These are phyloP conservation scores for Octonoba sinensis DNA, from an alignment of 2,888 invertebrate genomes.

Conservation along the genomic window DNA sequence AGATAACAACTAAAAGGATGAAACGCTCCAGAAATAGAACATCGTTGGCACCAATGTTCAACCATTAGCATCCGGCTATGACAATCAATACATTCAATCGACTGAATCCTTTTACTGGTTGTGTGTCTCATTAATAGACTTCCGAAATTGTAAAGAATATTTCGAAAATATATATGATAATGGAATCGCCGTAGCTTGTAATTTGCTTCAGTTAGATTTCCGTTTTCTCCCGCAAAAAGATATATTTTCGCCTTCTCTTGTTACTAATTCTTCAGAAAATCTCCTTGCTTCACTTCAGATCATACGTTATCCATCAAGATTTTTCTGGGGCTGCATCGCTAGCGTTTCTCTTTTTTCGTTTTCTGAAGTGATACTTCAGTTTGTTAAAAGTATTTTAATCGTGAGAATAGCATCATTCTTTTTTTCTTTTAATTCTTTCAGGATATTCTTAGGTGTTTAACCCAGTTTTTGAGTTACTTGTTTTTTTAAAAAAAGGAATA, in stretches of 20 bases:
- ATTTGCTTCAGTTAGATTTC: background rate
- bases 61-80: background rate
- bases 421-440: no score
- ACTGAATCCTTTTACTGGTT: background rate
- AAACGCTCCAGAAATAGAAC: background rate
- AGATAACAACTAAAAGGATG: no score
- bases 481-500: no score
- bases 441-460: no score
- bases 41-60: slow-evolving; percentile 13
- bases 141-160: background rate
- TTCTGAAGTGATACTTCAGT: no score
- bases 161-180: background rate
- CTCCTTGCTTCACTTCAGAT: slow-evolving; percentile 29
- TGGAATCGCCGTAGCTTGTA: background rate
- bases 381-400: no score
- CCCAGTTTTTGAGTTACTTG: no score
- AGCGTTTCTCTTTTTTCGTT: no score
- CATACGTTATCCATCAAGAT: slow-evolving; percentile 1
- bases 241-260: slow-evolving; percentile 3
- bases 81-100: background rate
- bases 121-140: background rate
- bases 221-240: no score
- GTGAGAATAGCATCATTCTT: no score
- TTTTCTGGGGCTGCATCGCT: no score
- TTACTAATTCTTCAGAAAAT: background rate